Base-by-base conservation (phyloP, 2,113 vertebrate genomes). In the Chiloscyllium plagiosum region DNA sequence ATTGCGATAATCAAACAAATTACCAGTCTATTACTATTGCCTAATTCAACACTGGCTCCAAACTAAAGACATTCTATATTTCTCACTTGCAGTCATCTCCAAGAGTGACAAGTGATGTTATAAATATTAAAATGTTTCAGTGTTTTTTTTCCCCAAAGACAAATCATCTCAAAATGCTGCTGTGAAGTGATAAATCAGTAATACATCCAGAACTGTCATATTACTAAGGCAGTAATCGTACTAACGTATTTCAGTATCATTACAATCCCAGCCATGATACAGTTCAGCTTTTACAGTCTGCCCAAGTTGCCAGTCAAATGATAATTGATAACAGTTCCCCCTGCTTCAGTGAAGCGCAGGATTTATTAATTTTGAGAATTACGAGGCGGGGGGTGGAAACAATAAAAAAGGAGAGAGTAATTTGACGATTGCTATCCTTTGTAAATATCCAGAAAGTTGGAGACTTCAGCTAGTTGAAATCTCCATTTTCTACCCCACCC, bases 121-220 rank as follows among this genome's bases (percentile, higher is more conserved):
- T 95, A 95, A 95, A 95, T 95, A 76, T 95, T 95, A 95, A 95
- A 95, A 72, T 72, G 94, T 72, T 95, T 95, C 94, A 95, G 94
- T 50, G 42, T 95, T 95, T 72, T 61, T 94, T 93, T 20, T 94
- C 94, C 69, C 92, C 66, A 72, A 76, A 95, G 94, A 72, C 94
- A 95, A 93, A 95, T 95, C 69, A 95, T 70, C 69, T 95, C 47
- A 95, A 95, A 95, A 95, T 72, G 94, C 94, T 95, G 69, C 94
- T 95, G 47, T 95, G 94, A 95, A 95, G 94, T 76, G 94, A 95
- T 95, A 95, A 72, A 95, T 95, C 94, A 95, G 94, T 72, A 95
- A 95, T 76, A 95, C 72, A 95, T 42, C 94, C 94, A 95, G 37
- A 95, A 95, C 94, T 95, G 94, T 95, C 94, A 95, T 47, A 95